These are phyloP conservation scores for Podiceps cristatus DNA, from an alignment of 2,113 vertebrate species.

Conservation along the genomic window DNA sequence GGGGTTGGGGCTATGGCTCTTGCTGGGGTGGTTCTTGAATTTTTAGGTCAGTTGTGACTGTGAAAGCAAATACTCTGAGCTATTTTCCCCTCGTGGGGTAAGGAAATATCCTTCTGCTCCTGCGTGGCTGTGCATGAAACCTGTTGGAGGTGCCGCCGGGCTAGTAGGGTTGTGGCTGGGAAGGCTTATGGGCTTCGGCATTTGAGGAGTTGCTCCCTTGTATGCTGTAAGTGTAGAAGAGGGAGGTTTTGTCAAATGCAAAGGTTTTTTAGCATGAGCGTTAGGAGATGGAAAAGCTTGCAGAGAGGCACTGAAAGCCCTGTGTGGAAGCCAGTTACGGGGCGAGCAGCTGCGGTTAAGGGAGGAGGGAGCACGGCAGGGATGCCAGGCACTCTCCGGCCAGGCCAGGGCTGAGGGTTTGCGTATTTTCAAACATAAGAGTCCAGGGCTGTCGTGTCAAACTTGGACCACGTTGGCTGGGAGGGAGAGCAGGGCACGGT, in stretches of 20 bases:
- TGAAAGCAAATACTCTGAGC: neutral
- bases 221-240: rapidly evolving
- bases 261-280: neutral
- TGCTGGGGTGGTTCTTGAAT: neutral
- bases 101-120: neutral
- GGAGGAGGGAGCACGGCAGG: neutral
- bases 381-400: neutral
- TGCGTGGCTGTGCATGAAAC: neutral
- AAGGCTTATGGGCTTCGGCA: neutral
- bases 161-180: neutral
- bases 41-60: neutral
- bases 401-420: neutral
- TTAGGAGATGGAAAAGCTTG: neutral
- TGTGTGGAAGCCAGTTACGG: rapidly evolving
- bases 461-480: neutral
- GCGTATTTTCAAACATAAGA: neutral
- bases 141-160: neutral
- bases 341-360: neutral
- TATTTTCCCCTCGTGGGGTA: neutral
- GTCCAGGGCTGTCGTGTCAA: neutral
- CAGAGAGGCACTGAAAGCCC: neutral
- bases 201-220: neutral
- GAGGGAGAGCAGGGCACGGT: neutral
- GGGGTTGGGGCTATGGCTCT: neutral
- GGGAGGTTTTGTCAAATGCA: neutral